phyloP scores from a whole-genome alignment of 2,113 vertebrate genomes.

The Mirza zaza region DNA sequence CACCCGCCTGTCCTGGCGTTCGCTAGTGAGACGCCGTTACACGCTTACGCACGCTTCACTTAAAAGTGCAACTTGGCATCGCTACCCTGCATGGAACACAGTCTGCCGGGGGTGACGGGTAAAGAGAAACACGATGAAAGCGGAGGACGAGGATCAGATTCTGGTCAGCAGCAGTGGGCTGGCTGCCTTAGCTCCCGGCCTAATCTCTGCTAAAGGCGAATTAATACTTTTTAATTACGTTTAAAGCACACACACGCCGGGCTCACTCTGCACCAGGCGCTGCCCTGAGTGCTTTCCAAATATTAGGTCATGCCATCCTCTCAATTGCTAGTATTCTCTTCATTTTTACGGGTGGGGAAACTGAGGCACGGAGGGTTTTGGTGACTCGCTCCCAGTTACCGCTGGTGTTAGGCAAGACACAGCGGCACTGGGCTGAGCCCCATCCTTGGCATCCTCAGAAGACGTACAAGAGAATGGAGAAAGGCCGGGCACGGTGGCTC shows the following conservation, averaged over 20 bases:
- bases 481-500: neutral
- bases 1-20: accelerated
- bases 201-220: neutral
- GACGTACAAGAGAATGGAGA: too few relatives aligned
- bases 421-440: neutral
- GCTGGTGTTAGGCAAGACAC: neutral
- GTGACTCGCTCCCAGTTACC: neutral
- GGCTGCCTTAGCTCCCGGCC: neutral
- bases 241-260: neutral
- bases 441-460: neutral
- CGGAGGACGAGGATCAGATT: neutral
- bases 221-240: neutral
- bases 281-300: neutral
- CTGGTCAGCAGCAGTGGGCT: neutral
- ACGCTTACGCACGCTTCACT: neutral
- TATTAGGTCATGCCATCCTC: neutral
- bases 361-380: neutral
- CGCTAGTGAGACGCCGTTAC: neutral
- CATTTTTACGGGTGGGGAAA: neutral
- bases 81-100: neutral
- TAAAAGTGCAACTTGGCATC: neutral
- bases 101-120: neutral
- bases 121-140: neutral
- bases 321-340: neutral
- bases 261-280: neutral